Conservation (phyloP, 2,888 invertebrate species). For the Morpho deidamia region DNA sequence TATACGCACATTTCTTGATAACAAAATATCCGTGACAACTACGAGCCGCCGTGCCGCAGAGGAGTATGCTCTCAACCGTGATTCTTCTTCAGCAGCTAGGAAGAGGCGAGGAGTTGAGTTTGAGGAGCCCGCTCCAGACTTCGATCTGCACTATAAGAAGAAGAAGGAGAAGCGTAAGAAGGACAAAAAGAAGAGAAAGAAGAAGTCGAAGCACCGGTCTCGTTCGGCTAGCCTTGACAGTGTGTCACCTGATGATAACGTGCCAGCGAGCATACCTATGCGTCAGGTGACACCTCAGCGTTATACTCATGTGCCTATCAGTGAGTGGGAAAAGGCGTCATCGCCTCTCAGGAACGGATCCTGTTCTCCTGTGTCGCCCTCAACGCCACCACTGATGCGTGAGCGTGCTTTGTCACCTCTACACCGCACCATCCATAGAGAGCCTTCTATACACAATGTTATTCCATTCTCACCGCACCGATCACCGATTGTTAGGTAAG, state of each 20-base stretch:
- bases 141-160: slow-evolving; percentile 79
- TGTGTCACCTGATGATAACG: slow-evolving; percentile 76
- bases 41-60: slow-evolving; percentile 52
- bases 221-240: slow-evolving; percentile 84
- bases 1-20: slow-evolving; percentile 67
- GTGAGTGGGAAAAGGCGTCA: slow-evolving; percentile 74
- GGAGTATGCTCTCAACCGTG: slow-evolving; percentile 59
- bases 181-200: slow-evolving; percentile 84
- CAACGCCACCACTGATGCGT: slow-evolving; percentile 70
- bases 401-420: slow-evolving; percentile 36
- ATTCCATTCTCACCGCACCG: slow-evolving; percentile 67
- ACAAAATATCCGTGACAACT: slow-evolving; percentile 68
- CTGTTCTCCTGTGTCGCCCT: slow-evolving; percentile 79
- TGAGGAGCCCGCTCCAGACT: slow-evolving; percentile 57
- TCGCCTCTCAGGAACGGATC: slow-evolving; percentile 78
- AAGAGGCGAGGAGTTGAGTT: slow-evolving; percentile 56
- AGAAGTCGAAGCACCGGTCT: slow-evolving; percentile 84
- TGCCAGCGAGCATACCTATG: slow-evolving; percentile 46
- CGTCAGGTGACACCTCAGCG: slow-evolving; percentile 47
- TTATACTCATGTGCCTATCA: slow-evolving; percentile 65
- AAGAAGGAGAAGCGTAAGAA: slow-evolving; percentile 87
- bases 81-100: slow-evolving; percentile 57
- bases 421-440: slow-evolving; percentile 47
- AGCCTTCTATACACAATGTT: slow-evolving; percentile 44
- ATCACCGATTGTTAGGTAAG: slow-evolving; percentile 56